Evolutionary conservation across 2,888 invertebrate species (phyloP).

Genomic region (Drosophila lacicola): DNA sequence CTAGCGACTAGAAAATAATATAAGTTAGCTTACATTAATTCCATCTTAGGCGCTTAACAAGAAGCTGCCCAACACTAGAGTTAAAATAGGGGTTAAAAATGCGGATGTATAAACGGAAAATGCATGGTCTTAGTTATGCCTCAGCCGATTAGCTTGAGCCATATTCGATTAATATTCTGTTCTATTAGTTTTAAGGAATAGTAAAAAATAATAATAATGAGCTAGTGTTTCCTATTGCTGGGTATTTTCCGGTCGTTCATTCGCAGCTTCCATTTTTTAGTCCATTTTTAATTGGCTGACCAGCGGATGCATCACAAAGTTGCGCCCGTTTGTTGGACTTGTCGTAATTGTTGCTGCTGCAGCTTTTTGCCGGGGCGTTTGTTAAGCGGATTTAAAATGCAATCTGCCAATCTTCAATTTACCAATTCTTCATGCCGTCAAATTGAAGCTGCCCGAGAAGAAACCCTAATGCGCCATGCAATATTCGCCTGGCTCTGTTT

Average conservation of each 20-base stretch:
- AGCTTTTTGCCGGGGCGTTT: conserved; percentile 15
- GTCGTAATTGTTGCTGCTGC: conserved; percentile 18
- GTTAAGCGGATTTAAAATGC: conserved; percentile 66
- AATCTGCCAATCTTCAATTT: conserved; percentile 53
- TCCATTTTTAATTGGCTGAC: conserved; percentile 63
- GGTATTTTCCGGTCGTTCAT: not conserved
- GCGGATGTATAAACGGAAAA: too few relatives aligned
- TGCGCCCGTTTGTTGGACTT: conserved; percentile 11
- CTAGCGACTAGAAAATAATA: not conserved
- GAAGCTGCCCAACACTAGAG: too few relatives aligned
- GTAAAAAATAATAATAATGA: not conserved
- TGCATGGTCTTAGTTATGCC: too few relatives aligned
- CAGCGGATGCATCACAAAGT: conserved; percentile 22
- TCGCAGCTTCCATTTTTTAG: not conserved
- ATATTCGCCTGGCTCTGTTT: not conserved
- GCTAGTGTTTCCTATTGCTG: not conserved
- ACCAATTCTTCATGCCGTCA: not conserved
- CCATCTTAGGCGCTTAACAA: not conserved
- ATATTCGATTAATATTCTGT: too few relatives aligned
- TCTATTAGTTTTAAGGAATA: too few relatives aligned
- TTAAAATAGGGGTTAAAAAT: too few relatives aligned
- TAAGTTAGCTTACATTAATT: not conserved
- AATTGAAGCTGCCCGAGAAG: conserved; percentile 1
- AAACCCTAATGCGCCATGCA: conserved; percentile 3
- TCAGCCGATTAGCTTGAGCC: too few relatives aligned